Evolutionary conservation across 64 coral and sea anemone species (phyloP).

Genomic region (Orbicella faveolata): DNA sequence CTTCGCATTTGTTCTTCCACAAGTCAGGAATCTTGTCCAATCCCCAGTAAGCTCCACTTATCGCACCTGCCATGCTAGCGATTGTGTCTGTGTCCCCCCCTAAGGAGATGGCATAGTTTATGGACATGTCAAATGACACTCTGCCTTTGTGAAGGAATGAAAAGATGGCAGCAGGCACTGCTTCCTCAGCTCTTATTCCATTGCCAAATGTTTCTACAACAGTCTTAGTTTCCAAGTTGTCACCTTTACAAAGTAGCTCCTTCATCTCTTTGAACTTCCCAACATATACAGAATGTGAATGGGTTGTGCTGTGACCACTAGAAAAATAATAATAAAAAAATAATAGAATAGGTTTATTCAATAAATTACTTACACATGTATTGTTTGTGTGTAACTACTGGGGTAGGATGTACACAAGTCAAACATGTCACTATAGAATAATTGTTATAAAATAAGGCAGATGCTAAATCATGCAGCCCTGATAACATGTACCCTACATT

Average conservation of each 20-base stretch:
- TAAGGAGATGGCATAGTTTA: constrained; percentile 94
- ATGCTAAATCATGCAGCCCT: too few species aligned
- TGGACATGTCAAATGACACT: constrained; percentile 62
- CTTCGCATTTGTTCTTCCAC: constrained; percentile 81
- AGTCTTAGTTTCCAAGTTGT: constrained; percentile 46
- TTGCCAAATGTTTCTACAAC: constrained; percentile 79
- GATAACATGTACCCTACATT: too few species aligned
- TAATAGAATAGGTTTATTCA: too few species aligned
- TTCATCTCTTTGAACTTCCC: constrained; percentile 85
- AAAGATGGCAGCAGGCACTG: constrained; percentile 96
- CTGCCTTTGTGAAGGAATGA: constrained; percentile 83
- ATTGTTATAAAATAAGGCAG: background rate
- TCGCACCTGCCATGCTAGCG: constrained; percentile 95
- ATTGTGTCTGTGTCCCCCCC: constrained; percentile 99
- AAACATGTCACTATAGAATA: background rate
- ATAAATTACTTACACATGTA: too few species aligned
- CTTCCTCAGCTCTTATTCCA: constrained; percentile 86
- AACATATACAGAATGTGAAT: constrained; percentile 42
- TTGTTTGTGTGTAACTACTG: background rate
- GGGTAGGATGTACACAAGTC: background rate
- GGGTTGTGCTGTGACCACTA: background rate
- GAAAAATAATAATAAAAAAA: background rate
- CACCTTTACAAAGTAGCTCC: constrained; percentile 44
- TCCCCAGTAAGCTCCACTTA: constrained; percentile 93
- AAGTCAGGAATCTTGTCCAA: constrained; percentile 57